Base-by-base conservation (phyloP, 2,113 vertebrate species). In the Micronisus gabar region DNA sequence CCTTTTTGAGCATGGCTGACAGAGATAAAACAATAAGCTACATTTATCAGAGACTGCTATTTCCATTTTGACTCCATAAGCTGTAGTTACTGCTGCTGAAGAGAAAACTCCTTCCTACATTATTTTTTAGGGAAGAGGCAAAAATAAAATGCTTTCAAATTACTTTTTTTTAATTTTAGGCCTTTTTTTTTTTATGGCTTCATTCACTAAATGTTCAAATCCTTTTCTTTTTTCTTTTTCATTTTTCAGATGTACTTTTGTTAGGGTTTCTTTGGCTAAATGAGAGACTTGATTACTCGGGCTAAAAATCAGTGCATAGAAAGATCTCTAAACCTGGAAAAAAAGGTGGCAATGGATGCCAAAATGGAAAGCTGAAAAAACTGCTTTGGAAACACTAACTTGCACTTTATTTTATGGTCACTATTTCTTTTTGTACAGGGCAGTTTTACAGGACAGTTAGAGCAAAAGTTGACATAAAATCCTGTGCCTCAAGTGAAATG, bases 141-240 rank as follows among this genome's bases (percentile, higher is more conserved):
- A 65, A 86, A 92, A 4, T 16, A 11, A 61, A 85, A 70, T 15
- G 12, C 20, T 72, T 78, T 45, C 9, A 66, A 50, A 89, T 48
- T 20, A 7, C 9, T 59, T 58, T n/a, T 76, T 74, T 72, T 74
- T 32, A 9, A 52, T 56, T 86, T 90, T 36, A 70, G 20, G 15
- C 9, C 21, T 8, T 2, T 30, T 66, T 38, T 38, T 41, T 47
- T 36, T 56, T 12, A 63, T 2, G 6, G 5, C 52, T 81, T 78
- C 15, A 50, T 38, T 83, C 25, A 63, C 13, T 41, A 40, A 67
- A 59, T 43, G 14, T 22, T 72, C 30, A 63, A 53, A 34, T 29
- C 41, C 0, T 3, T 3, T 29, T 52, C 1, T 30, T 56, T 41
- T 8, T 52, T 16, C 26, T 22, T 32, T 50, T 59, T 40, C 4